These are phyloP conservation scores for Scolopax mira DNA, from an alignment of 2,113 vertebrate species.

Conservation along the genomic window DNA sequence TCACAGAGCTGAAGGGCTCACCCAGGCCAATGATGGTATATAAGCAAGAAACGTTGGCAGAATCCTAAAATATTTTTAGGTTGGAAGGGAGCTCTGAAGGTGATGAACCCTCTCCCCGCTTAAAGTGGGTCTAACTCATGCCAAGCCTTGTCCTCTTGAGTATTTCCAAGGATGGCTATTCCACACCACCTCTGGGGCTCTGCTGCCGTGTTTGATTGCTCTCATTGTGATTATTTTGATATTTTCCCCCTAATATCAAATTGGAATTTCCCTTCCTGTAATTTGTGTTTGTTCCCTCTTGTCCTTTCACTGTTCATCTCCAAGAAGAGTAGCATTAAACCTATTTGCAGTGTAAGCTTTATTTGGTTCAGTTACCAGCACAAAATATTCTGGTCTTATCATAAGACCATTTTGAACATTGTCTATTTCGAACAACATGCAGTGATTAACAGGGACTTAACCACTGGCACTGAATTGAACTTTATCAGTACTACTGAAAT, in stretches of 20 bases:
- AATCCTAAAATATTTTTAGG: neutral
- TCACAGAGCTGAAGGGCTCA: neutral
- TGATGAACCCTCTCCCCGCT: neutral
- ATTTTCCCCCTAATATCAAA: neutral
- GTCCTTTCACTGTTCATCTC: neutral
- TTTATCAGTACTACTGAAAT: conserved; percentile 15
- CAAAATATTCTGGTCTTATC: neutral
- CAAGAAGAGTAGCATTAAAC: neutral
- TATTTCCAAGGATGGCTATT: neutral
- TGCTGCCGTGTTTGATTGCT: neutral
- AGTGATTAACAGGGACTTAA: neutral
- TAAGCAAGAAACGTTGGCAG: neutral
- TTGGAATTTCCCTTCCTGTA: neutral
- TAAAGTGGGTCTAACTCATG: neutral
- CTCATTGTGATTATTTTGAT: neutral
- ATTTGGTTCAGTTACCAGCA: neutral
- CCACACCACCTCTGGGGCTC: neutral
- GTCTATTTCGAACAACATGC: neutral
- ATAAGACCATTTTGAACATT: neutral
- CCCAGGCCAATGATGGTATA: neutral
- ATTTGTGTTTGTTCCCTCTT: neutral
- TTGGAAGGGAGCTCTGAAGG: neutral
- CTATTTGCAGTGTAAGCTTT: neutral
- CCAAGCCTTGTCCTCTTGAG: neutral
- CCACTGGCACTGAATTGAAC: neutral